Evolutionary conservation across 2,113 vertebrate species (phyloP).

Genomic region (Riparia riparia): DNA sequence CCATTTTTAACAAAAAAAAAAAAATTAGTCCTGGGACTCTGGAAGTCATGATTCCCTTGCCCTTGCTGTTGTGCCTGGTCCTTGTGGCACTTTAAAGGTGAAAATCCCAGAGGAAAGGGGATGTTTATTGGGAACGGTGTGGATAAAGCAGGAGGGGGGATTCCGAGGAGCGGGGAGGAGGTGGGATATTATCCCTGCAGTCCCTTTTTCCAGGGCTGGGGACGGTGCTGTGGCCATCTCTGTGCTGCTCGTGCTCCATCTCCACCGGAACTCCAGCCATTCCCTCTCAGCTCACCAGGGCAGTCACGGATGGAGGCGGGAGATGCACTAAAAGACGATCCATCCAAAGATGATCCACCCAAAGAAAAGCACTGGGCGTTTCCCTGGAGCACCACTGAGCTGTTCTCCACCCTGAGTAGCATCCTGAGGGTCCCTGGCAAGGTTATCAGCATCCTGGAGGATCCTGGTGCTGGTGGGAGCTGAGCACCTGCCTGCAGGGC

Average conservation of each 20-base stretch:
- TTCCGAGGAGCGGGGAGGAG: not conserved
- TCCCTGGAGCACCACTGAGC: not conserved
- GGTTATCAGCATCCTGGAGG: constrained; percentile 66
- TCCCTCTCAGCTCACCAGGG: not conserved
- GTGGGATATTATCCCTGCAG: not conserved
- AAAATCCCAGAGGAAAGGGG: not conserved
- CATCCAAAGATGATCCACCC: not conserved
- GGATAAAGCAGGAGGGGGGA: not conserved
- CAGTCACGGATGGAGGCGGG: rapidly evolving
- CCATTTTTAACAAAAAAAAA: not conserved
- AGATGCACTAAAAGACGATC: not conserved
- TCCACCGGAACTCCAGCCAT: not conserved
- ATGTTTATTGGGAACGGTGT: rapidly evolving
- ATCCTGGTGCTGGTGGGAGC: not conserved
- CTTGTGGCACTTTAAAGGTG: not conserved
- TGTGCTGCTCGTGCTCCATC: not conserved
- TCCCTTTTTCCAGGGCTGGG: not conserved
- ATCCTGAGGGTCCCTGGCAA: not conserved
- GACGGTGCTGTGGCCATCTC: rapidly evolving
- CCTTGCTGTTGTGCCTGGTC: not conserved
- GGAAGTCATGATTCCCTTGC: rapidly evolving
- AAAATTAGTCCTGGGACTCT: not conserved
- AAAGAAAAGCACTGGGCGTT: not conserved
- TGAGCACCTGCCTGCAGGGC: not conserved
- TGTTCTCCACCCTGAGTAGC: not conserved